Evolutionary conservation across 2,888 invertebrate species (phyloP).

Genomic region (Diabrotica balteata): DNA sequence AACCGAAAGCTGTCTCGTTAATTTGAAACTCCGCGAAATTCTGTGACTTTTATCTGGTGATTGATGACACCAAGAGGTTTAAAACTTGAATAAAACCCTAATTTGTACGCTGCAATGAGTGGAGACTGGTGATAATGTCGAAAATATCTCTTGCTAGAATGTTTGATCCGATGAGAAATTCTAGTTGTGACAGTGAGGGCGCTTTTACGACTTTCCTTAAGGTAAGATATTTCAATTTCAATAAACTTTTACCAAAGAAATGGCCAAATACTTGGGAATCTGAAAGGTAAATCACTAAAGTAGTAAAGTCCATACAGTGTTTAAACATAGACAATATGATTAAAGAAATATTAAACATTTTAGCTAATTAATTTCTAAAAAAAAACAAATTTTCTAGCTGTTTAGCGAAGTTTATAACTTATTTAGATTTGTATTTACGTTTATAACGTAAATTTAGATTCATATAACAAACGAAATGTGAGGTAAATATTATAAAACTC

Average conservation of each 20-base stretch:
- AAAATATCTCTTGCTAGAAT: conserved; percentile 17
- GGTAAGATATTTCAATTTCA: neutral
- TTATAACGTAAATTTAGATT: too few relatives aligned
- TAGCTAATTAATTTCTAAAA: too few relatives aligned
- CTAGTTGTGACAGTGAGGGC: conserved; percentile 5
- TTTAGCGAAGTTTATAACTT: too few relatives aligned
- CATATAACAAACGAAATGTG: too few relatives aligned
- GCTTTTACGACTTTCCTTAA: neutral
- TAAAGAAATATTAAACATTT: too few relatives aligned
- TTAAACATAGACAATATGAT: too few relatives aligned
- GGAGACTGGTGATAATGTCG: conserved; percentile 29
- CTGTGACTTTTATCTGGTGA: conserved; percentile 23
- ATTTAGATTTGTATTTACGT: too few relatives aligned
- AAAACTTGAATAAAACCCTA: conserved; percentile 30
- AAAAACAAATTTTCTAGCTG: too few relatives aligned
- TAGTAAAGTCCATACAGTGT: too few relatives aligned
- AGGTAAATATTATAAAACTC: too few relatives aligned
- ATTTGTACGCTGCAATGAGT: conserved; percentile 31
- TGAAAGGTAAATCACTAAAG: too few relatives aligned
- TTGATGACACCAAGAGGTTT: conserved; percentile 26
- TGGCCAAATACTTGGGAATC: too few relatives aligned
- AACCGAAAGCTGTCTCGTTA: conserved; percentile 1
- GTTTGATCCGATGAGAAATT: conserved; percentile 26
- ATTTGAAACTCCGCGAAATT: conserved; percentile 20
- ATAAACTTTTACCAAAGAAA: neutral